Conservation (phyloP, 2,113 vertebrate species). For the Rhinoptilus africanus region DNA sequence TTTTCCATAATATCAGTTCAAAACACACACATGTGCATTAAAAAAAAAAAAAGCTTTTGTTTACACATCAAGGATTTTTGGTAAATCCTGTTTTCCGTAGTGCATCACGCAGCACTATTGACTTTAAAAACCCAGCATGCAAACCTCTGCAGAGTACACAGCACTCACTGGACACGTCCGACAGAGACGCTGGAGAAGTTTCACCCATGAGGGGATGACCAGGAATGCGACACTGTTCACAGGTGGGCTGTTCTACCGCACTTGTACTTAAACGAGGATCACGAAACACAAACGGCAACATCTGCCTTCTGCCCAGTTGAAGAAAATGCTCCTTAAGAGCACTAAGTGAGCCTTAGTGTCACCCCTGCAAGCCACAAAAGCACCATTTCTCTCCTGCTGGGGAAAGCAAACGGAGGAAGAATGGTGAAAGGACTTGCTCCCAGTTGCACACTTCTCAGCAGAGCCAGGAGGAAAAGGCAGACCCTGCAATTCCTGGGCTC, state of each 20-base stretch:
- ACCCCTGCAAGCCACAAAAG: neutral
- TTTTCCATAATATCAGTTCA: neutral
- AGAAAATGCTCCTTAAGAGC: neutral
- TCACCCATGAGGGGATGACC: neutral
- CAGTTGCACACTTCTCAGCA: neutral
- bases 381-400: neutral
- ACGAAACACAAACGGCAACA: neutral
- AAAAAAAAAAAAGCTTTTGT: neutral
- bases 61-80: neutral
- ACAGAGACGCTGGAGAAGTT: neutral
- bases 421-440: neutral
- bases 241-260: neutral
- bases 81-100: neutral
- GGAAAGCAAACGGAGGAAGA: neutral
- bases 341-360: neutral
- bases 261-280: neutral
- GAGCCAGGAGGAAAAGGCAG: neutral
- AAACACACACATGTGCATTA: conserved; percentile 16
- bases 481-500: neutral
- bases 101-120: neutral
- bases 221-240: neutral
- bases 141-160: neutral
- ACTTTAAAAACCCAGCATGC: neutral
- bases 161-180: neutral
- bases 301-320: neutral